A percentile compares a stretch with the other conserved stretches of the same genome.
Evolutionary conservation across 92 coral and sea anemone species (phyloP).

Genomic region (Nematostella vectensis): DNA sequence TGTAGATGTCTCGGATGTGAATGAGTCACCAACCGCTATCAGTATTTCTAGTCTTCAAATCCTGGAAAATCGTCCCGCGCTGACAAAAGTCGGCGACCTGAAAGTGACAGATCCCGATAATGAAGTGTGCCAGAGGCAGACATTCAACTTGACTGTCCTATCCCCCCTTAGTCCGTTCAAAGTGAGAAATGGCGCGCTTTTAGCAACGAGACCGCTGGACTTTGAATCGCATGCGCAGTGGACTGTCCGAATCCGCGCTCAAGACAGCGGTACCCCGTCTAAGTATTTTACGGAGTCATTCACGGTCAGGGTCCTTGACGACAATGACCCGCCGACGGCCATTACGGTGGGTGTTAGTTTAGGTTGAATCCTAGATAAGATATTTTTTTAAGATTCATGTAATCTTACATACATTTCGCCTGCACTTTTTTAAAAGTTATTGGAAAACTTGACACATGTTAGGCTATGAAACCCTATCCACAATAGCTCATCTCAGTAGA

Average conservation of each 20-base stretch:
- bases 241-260: slow-evolving; percentile 51
- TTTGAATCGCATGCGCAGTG: slow-evolving; percentile 66
- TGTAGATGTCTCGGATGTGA: slow-evolving; percentile 53
- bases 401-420: neutral
- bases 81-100: slow-evolving; percentile 43
- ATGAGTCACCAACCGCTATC: slow-evolving; percentile 72
- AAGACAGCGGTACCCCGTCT: slow-evolving; percentile 56
- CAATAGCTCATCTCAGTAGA: too few relatives aligned
- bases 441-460: too few relatives aligned
- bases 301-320: slow-evolving; percentile 54
- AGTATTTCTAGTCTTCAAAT: slow-evolving; percentile 41
- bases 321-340: slow-evolving; percentile 64
- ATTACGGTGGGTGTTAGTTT: slow-evolving; percentile 50
- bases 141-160: slow-evolving; percentile 33
- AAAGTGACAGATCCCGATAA: slow-evolving; percentile 78
- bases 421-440: neutral
- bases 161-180: slow-evolving; percentile 46
- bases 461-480: too few relatives aligned
- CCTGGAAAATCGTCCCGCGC: slow-evolving; percentile 45
- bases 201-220: slow-evolving; percentile 54
- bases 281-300: slow-evolving; percentile 39
- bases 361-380: neutral
- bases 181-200: slow-evolving; percentile 33
- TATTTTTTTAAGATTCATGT: neutral
- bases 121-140: slow-evolving; percentile 34